These are phyloP conservation scores for Tetragnatha versicolor DNA, from an alignment of 1,140 invertebrate species.

Conservation along the genomic window DNA sequence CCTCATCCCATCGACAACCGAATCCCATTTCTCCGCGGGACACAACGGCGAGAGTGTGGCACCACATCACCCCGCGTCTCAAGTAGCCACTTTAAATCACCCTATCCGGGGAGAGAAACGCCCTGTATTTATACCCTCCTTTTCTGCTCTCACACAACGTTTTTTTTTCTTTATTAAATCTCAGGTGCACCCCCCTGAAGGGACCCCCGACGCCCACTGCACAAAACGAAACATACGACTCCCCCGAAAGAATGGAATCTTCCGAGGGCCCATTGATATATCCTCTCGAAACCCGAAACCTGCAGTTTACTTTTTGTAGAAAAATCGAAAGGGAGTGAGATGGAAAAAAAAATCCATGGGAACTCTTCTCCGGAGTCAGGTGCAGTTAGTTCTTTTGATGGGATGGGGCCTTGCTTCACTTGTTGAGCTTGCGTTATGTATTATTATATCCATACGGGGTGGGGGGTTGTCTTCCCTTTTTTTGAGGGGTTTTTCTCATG, in stretches of 20 bases:
- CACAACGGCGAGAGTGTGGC: no score
- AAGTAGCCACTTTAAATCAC: no score
- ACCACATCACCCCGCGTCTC: no score
- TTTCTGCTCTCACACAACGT: no score
- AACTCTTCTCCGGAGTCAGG: slow-evolving; percentile 17
- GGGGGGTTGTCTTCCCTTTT: slow-evolving; percentile 25
- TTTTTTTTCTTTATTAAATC: no score
- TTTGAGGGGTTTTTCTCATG: slow-evolving; percentile 11
- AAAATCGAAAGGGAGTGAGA: not conserved
- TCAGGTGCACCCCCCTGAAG: not conserved
- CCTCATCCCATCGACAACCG: no score
- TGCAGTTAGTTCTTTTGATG: no score
- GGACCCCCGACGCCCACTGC: slow-evolving; percentile 23
- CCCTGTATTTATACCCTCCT: no score
- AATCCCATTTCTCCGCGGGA: no score
- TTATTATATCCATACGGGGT: slow-evolving; percentile 20
- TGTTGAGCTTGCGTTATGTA: not conserved
- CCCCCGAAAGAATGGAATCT: not conserved
- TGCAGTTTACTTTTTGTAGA: slow-evolving; percentile 21
- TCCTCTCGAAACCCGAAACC: slow-evolving; percentile 36
- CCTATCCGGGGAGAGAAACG: no score
- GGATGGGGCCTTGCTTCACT: not conserved
- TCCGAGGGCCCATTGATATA: not conserved
- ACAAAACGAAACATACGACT: slow-evolving; percentile 13
- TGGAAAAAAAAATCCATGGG: slow-evolving; percentile 34